These are phyloP conservation scores for Cotesia vestalis DNA, from an alignment of 1,140 invertebrate genomes.

Conservation along the genomic window DNA sequence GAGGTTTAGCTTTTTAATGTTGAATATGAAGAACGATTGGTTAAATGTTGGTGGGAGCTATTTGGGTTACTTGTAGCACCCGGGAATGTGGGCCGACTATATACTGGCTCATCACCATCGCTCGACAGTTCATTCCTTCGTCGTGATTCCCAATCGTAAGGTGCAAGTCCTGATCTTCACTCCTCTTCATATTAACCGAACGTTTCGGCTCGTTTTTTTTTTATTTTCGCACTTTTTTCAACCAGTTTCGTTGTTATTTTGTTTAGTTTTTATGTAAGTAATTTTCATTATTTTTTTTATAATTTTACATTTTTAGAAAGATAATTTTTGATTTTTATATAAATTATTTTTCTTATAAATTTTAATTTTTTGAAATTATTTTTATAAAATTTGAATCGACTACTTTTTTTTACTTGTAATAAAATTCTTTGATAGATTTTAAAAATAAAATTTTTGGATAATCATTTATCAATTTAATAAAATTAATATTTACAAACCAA, in stretches of 20 bases:
- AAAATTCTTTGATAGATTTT: no score
- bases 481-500: no score
- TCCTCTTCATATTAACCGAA: not conserved
- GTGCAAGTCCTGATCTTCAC: constrained; percentile 26
- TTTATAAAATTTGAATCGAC: no score
- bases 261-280: not conserved
- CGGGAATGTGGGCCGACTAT: constrained; percentile 67
- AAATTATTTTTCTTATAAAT: no score
- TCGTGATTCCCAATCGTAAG: constrained; percentile 56
- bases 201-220: not conserved
- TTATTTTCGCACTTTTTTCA: not conserved
- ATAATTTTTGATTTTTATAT: no score
- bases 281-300: no score
- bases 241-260: not conserved
- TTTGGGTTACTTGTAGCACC: constrained; percentile 65
- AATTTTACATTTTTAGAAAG: no score
- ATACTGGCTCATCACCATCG: constrained; percentile 62
- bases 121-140: constrained; percentile 62
- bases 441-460: no score
- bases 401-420: no score
- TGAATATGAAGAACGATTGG: no score
- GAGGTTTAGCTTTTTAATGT: constrained; percentile 18
- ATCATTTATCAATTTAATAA: no score
- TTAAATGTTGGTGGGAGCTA: constrained; percentile 55
- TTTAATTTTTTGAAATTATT: no score